These are phyloP conservation scores for Lepus townsendii DNA, from an alignment of 2,797 vertebrate species.

Conservation along the genomic window DNA sequence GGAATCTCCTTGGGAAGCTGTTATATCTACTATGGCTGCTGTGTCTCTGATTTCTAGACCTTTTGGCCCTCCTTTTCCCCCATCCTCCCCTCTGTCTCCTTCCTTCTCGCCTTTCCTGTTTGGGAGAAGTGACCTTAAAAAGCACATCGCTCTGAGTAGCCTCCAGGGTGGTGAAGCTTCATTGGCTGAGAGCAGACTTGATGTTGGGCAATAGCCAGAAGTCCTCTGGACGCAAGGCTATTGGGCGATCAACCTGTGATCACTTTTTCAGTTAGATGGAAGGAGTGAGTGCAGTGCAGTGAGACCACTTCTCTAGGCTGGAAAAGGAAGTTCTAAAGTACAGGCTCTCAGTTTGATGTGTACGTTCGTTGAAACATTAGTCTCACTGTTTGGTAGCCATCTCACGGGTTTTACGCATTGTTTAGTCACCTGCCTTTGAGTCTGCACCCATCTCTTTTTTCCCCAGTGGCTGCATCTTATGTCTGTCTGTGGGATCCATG, in stretches of 20 bases:
- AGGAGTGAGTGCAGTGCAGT: not conserved
- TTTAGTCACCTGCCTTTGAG: constrained; percentile 19
- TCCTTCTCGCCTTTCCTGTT: not conserved
- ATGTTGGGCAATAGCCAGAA: constrained; percentile 50
- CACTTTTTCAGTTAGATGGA: constrained; percentile 49
- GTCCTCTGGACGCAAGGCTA: constrained; percentile 51
- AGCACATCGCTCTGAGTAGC: constrained; percentile 34
- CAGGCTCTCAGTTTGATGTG: not conserved
- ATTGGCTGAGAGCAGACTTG: constrained; percentile 57
- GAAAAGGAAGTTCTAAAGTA: constrained; percentile 16
- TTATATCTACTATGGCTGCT: not conserved
- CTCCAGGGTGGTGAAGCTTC: constrained; percentile 54
- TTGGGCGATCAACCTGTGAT: constrained; percentile 52
- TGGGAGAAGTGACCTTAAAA: constrained; percentile 35
- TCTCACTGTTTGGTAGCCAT: constrained; percentile 24
- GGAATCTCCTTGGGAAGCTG: not conserved
- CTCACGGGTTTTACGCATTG: not conserved
- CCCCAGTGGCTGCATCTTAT: not conserved
- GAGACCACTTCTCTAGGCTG: constrained; percentile 14
- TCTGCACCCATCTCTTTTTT: not conserved
- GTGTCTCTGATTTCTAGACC: not conserved
- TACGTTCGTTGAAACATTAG: not conserved
- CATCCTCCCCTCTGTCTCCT: not conserved
- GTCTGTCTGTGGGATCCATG: not conserved
- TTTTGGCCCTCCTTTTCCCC: too few species aligned